A percentile compares a stretch with the other conserved stretches of the same genome.
These are phyloP conservation scores for Chymomyza amoena DNA, from an alignment of 2,888 invertebrate genomes.

Conservation along the genomic window DNA sequence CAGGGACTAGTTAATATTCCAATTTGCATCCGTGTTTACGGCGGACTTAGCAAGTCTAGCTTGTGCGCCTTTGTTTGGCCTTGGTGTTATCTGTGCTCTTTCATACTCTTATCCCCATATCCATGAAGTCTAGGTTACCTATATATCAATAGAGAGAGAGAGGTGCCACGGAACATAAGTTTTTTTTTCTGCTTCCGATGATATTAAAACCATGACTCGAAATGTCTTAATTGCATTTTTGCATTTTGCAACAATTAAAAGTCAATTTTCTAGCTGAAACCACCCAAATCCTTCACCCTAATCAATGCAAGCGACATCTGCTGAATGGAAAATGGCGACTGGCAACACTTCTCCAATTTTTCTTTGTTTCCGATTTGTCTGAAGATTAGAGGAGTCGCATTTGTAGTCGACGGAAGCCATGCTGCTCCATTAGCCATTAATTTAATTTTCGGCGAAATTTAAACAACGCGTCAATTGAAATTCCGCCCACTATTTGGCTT, in stretches of 20 bases:
- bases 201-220: conserved; percentile 32
- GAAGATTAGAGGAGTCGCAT: background rate
- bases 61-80: conserved; percentile 20
- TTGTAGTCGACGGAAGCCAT: conserved; percentile 3
- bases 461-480: conserved; percentile 40
- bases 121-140: no score
- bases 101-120: conserved; percentile 24
- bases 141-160: no score
- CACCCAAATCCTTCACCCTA: conserved; percentile 26
- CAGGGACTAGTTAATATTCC: conserved; percentile 65
- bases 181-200: background rate
- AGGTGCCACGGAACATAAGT: no score
- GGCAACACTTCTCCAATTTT: conserved; percentile 9
- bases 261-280: conserved; percentile 52
- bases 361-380: conserved; percentile 50
- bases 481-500: conserved; percentile 34
- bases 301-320: conserved; percentile 48
- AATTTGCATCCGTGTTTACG: conserved; percentile 46
- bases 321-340: background rate
- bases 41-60: background rate
- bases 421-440: conserved; percentile 15
- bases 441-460: conserved; percentile 16
- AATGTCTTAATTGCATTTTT: conserved; percentile 68
- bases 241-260: conserved; percentile 65
- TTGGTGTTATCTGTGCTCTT: conserved; percentile 33